Evolutionary conservation across 2,113 vertebrate species (phyloP), one percentile per base, ranked within the genome.

Genomic region (Calonectris borealis): DNA sequence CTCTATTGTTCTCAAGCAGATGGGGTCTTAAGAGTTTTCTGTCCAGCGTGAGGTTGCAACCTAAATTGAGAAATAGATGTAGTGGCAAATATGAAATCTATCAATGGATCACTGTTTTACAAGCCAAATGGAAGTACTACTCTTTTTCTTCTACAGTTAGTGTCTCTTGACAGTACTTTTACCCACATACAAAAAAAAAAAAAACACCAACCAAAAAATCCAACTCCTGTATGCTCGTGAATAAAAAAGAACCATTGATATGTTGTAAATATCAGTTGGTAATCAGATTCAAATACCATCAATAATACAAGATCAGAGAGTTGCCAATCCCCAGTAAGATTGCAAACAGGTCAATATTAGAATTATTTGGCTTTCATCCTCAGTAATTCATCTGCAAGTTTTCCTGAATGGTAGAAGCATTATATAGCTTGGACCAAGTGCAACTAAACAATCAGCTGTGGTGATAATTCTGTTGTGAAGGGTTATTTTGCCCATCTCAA

Each of bases 161-260:
- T 68, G 5, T 85, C 24, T 66, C 21, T 82, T 73, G 38, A 38
- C 22, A 61, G 12, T 36, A 31, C 7, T 51, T 75, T 68, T 76
- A 5, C 7, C 2, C 10, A 44, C 3, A 44, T 7, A n/a, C 8
- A 12, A 15, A 51, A 10, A n/a, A 34, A 66, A 25, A 3, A 0
- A 1, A 19, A 0, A 40, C 40, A 40, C 40, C 6, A 31, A 21
- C 54, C 54, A 58, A 11, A 21, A 38, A 69, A 25, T 2, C 13
- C 21, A 46, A 24, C 10, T 76, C 16, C 24, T 60, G 3, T 71
- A 20, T 36, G 21, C 6, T 71, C 13, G 16, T 61, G 8, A 68
- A 40, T 62, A 34, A 29, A 70, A 85, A 70, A 36, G 15, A 54
- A 25, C 4, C 16, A 44, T 8, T 72, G 13, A 29, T 24, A 21